Evolutionary conservation across 2,113 vertebrate species (phyloP).

Genomic region (Apistogramma diplotaenia): DNA sequence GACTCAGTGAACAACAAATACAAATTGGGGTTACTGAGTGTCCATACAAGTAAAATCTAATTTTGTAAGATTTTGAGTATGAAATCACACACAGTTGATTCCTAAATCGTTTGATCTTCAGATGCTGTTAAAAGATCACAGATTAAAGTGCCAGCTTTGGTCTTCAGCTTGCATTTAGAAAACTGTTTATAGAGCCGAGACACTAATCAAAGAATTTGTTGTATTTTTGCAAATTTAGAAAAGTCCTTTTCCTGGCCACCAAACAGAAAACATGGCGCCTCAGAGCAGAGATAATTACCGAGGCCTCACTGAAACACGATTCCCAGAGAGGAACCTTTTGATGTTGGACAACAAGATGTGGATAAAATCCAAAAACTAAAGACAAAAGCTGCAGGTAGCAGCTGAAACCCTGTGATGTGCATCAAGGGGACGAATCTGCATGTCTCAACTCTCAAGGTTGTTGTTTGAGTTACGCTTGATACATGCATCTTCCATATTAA

Average conservation of each 20-base stretch:
- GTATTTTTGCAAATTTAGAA: background rate
- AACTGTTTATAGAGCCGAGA: background rate
- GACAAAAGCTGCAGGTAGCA: conserved; percentile 8
- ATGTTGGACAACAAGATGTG: background rate
- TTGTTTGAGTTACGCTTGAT: conserved; percentile 26
- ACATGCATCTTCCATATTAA: conserved; percentile 38
- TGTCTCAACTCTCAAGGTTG: conserved; percentile 24
- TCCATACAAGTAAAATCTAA: background rate
- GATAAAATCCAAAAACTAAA: background rate
- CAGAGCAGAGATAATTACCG: background rate
- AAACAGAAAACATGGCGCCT: background rate
- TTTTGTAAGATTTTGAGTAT: background rate
- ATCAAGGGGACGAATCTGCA: background rate
- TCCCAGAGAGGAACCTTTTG: background rate
- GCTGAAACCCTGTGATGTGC: conserved; percentile 4
- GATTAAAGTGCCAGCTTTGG: background rate
- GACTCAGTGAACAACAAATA: background rate
- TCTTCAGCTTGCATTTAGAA: background rate
- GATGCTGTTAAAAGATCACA: background rate
- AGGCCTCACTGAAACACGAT: background rate
- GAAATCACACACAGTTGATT: background rate
- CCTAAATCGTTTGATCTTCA: background rate
- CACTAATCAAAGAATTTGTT: background rate
- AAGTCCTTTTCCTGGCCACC: background rate
- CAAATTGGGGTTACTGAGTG: background rate